Base-by-base conservation (phyloP, 2,797 vertebrate species). In the Diceros bicornis region DNA sequence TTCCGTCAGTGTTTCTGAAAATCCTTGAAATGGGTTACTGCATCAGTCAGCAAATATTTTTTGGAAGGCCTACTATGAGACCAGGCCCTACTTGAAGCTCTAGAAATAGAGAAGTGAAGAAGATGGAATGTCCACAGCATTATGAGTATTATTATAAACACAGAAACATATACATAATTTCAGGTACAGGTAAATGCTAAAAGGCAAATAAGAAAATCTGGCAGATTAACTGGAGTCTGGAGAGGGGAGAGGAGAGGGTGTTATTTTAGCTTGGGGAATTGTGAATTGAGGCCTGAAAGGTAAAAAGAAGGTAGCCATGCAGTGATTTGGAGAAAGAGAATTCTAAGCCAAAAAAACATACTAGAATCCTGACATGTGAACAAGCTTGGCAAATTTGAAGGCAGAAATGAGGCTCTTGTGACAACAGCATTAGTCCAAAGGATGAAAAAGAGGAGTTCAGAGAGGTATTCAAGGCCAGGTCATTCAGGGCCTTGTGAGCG, bases 1-100 rank as follows among this genome's bases (percentile, higher is more conserved):
- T 79, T n/a, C 32, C n/a, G 23, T 81, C 7, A n/a, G 77, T 69
- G 85, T 71, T 81, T 95, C 16, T 78, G 57, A 81, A 94, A 57
- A 50, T 69, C 20, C 9, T 69, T 79, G 16, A 94, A 97, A 88
- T 69, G 27, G 37, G 4, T 75, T 4, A 75, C 18, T 13, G 50
- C 10, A 41, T 66, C 69, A 69, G 37, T 91, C 55, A 81, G 25
- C 1, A 91, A 29, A 77, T 59, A 71, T 69, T 27, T 72, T 77
- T 91, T 34, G 29, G 9, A 62, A 77, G 10, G n/a, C 12, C 11
- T 34, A 2, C 20, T 61, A 20, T 91, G 55, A 94, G n/a, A 55
- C 17, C 20, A 72, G 17, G 1, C 7, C 86, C 69, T 74, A 72
- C 7, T 29, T 66, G 59, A 87, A 32, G 25, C 1, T 44, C 23